phyloP scores from a whole-genome alignment of 2,797 vertebrate genomes.

The Peromyscus melanophrys region DNA sequence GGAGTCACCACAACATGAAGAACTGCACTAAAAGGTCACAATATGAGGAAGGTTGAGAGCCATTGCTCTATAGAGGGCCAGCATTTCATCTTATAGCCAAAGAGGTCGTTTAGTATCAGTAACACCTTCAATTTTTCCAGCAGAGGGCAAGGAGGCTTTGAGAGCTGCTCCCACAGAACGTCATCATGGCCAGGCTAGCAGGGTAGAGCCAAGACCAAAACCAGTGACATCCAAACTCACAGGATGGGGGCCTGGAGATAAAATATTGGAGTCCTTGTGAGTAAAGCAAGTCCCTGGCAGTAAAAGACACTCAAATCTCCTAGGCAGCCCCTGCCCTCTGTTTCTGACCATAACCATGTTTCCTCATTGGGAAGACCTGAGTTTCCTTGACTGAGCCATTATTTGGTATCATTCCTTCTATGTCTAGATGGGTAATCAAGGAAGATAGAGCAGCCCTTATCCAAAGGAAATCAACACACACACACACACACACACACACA shows the following conservation, averaged over 20 bases:
- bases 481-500: neutral
- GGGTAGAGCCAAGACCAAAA: neutral
- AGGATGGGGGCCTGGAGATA: neutral
- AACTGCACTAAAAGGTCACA: no score
- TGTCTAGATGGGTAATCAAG: neutral
- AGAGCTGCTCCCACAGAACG: neutral
- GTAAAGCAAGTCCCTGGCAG: neutral
- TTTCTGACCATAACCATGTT: neutral
- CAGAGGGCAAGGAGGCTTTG: neutral
- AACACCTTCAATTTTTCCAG: constrained; percentile 26
- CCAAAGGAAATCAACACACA: neutral
- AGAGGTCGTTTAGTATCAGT: neutral
- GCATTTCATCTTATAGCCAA: neutral
- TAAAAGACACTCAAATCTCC: neutral
- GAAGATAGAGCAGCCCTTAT: neutral
- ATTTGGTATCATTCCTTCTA: neutral
- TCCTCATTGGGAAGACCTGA: neutral
- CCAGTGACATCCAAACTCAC: neutral
- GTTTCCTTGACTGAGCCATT: constrained; percentile 15
- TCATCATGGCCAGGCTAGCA: neutral
- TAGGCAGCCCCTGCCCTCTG: neutral
- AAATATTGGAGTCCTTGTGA: neutral
- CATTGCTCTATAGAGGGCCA: neutral
- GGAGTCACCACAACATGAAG: neutral
- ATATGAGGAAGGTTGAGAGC: neutral